Base-by-base conservation (phyloP, 2,113 vertebrate genomes). In the Gila orcuttii region DNA sequence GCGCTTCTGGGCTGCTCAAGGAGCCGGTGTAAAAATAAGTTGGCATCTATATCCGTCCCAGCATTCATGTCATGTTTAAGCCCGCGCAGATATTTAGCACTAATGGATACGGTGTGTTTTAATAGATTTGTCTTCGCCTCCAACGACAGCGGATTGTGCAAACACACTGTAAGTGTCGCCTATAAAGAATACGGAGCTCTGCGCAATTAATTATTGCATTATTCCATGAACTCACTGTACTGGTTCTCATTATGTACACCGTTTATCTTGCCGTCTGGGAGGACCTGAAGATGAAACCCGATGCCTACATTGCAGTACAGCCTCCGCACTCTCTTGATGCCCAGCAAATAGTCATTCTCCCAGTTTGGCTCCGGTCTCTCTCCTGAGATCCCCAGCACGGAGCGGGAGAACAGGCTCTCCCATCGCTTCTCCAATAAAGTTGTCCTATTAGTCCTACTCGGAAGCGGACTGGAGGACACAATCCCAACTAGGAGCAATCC, bases 231-330 rank as follows among this genome's bases (percentile, higher is more conserved):
- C 98, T 99, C 96, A 99, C 98, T 99, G 97, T 99, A 96, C 93
- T 95, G 96, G 94, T 94, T 98, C 94, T 99, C 97, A 93, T 92
- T 95, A 94, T 99, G 97, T 88, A 93, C 95, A 89, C 98, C 97
- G 93, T 95, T 96, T 95, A 99, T 97, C 94, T 93, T 93, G 94
- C 97, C 97, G 79, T 97, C 96, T 90, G 96, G 96, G 90, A 96
- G 94, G 94, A 99, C 95, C 95, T 99, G 97, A 93, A 99, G 97
- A 95, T 99, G 98, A 93, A 98, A 99, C 93, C 98, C 97, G 92
- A 99, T 99, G 95, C 98, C 98, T 93, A 99, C 96, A 93, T 99
- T 99, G 97, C 98, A 99, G 95, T 99, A 99, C 87, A 99, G 96
- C 87, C 96, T 96, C 91, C 97, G 95, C 92, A 97, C 96, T 93